Percentiles rank a stretch among this genome's conserved stretches.
phyloP scores from a whole-genome alignment of 2,888 invertebrate species.

The Villa cingulata region DNA sequence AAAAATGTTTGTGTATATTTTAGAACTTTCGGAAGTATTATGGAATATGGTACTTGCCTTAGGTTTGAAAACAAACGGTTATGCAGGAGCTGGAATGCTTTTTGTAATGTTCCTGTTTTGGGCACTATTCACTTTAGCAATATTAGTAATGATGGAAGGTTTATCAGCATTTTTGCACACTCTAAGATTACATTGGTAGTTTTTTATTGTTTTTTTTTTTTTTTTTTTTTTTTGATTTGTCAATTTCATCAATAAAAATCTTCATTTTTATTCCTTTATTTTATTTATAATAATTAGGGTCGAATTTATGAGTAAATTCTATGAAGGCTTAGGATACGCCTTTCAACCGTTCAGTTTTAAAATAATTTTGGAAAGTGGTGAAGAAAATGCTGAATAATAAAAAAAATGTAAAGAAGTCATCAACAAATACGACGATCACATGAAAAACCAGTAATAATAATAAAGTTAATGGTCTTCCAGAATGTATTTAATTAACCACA shows the following conservation, averaged over 20 bases:
- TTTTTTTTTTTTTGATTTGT: neutral
- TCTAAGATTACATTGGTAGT: constrained; percentile 88
- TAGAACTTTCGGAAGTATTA: constrained; percentile 77
- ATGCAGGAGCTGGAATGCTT: constrained; percentile 58
- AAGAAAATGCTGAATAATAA: constrained; percentile 19
- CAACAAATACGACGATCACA: too few species aligned
- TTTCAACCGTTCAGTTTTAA: constrained; percentile 82
- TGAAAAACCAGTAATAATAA: neutral
- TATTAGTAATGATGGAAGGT: constrained; percentile 97
- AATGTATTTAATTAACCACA: too few species aligned
- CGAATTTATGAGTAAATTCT: constrained; percentile 95
- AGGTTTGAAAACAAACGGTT: constrained; percentile 50
- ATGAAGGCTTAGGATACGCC: constrained; percentile 63
- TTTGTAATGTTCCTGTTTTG: constrained; percentile 80
- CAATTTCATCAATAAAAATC: neutral
- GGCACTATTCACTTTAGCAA: constrained; percentile 81
- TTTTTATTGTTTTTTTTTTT: neutral
- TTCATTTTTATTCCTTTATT: neutral
- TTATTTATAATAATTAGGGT: constrained; percentile 45
- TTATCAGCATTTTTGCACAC: constrained; percentile 97
- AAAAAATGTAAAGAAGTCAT: neutral
- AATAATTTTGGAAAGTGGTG: constrained; percentile 48
- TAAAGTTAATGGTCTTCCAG: too few species aligned
- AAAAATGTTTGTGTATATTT: too few species aligned
- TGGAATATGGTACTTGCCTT: constrained; percentile 80